These are phyloP conservation scores for Mastomys coucha DNA, from an alignment of 2,113 vertebrate genomes.

Conservation along the genomic window DNA sequence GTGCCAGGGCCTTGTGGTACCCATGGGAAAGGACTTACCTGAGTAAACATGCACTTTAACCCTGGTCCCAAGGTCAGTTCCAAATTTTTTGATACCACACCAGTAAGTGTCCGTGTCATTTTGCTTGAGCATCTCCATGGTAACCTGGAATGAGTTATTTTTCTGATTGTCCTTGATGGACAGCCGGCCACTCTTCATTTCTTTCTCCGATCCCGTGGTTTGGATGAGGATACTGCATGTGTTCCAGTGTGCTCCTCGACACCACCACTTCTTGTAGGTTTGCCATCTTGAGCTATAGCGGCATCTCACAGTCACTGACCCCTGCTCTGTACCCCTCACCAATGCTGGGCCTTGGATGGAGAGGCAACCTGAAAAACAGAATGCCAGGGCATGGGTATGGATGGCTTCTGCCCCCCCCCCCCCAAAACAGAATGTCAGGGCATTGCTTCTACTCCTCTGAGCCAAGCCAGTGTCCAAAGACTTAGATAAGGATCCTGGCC, in stretches of 20 bases:
- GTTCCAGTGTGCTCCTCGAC: rapidly evolving
- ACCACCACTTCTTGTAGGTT: constrained; percentile 73
- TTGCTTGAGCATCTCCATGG: constrained; percentile 52
- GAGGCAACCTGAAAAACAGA: constrained; percentile 73
- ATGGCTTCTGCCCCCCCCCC: constrained; percentile 27
- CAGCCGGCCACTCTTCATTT: not conserved
- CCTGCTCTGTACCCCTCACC: not conserved
- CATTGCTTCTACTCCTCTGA: not conserved
- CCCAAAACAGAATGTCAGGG: constrained; percentile 2
- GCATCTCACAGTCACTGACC: not conserved
- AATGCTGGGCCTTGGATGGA: not conserved
- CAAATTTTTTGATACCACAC: not conserved
- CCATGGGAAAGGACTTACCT: constrained; percentile 46
- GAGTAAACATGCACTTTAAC: constrained; percentile 57
- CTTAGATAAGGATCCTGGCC: rapidly evolving
- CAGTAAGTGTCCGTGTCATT: constrained; percentile 61
- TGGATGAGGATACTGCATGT: not conserved
- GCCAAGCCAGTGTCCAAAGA: no score
- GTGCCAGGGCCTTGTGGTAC: rapidly evolving
- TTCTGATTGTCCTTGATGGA: constrained; percentile 64
- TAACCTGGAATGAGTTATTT: not conserved
- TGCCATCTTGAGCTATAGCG: not conserved
- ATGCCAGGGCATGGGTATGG: not conserved
- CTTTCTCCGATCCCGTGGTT: rapidly evolving
- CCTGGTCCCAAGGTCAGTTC: not conserved